Evolutionary conservation across 2,888 invertebrate genomes (phyloP).

Genomic region (Piscicola geometra): DNA sequence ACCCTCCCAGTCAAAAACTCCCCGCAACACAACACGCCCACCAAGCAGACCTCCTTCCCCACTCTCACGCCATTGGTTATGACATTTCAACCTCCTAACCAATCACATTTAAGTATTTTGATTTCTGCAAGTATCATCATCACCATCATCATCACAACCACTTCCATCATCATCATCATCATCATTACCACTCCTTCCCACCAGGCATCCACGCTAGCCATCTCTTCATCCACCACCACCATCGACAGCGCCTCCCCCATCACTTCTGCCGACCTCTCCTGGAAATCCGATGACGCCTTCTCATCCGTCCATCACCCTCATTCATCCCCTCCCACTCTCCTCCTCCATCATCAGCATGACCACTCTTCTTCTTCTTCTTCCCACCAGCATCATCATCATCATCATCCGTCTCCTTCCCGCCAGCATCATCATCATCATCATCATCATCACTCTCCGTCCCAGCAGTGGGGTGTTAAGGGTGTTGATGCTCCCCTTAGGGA

Average conservation of each 20-base stretch:
- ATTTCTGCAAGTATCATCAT: too few relatives aligned
- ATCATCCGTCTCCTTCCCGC: not conserved
- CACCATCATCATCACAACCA: constrained; percentile 8
- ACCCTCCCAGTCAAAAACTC: too few relatives aligned
- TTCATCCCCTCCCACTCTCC: not conserved
- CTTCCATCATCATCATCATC: constrained; percentile 23
- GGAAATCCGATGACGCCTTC: constrained; percentile 14
- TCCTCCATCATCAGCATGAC: not conserved
- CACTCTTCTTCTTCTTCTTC: too few relatives aligned
- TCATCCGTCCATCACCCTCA: not conserved
- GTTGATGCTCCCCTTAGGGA: not conserved
- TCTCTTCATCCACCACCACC: not conserved
- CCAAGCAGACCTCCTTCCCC: too few relatives aligned
- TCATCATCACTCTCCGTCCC: not conserved
- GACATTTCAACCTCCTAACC: too few relatives aligned
- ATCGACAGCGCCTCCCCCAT: not conserved
- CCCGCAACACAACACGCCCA: too few relatives aligned
- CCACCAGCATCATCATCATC: constrained; percentile 15
- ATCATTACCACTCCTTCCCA: not conserved
- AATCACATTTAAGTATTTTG: too few relatives aligned
- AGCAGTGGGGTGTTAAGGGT: too few relatives aligned
- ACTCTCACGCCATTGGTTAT: too few relatives aligned
- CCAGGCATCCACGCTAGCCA: not conserved
- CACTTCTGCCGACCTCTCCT: not conserved
- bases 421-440: not conserved